These are phyloP conservation scores for Mormoops blainvillei DNA, from an alignment of 2,113 vertebrate genomes.

Conservation along the genomic window DNA sequence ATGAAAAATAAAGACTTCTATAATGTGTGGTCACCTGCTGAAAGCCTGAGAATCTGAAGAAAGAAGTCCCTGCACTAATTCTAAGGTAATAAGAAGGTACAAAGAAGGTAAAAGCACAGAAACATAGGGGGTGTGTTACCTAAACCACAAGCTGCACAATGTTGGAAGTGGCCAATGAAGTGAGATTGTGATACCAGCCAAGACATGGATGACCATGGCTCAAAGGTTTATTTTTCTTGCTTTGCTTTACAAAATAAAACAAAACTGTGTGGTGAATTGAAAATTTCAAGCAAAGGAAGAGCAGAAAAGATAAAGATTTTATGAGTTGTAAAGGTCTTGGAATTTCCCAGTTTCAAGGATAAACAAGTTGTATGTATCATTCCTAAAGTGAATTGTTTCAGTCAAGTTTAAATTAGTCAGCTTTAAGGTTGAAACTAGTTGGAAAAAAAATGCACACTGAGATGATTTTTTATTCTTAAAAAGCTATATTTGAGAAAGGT, in stretches of 20 bases:
- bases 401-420: neutral
- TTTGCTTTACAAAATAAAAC: neutral
- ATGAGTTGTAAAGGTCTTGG: neutral
- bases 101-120: neutral
- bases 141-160: neutral
- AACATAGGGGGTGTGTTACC: neutral
- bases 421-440: neutral
- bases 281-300: neutral
- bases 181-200: neutral
- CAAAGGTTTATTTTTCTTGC: neutral
- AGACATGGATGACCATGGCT: neutral
- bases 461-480: conserved; percentile 8
- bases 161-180: neutral
- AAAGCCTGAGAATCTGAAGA: neutral
- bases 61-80: neutral
- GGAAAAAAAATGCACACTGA: neutral
- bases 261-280: neutral
- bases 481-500: conserved; percentile 14
- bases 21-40: neutral
- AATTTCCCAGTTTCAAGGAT: neutral
- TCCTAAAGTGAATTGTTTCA: conserved; percentile 5
- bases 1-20: neutral
- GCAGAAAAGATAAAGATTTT: neutral
- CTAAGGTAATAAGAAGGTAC: neutral
- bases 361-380: neutral